Base-by-base conservation (phyloP, 2,113 vertebrate genomes). In the Colaptes auratus region DNA sequence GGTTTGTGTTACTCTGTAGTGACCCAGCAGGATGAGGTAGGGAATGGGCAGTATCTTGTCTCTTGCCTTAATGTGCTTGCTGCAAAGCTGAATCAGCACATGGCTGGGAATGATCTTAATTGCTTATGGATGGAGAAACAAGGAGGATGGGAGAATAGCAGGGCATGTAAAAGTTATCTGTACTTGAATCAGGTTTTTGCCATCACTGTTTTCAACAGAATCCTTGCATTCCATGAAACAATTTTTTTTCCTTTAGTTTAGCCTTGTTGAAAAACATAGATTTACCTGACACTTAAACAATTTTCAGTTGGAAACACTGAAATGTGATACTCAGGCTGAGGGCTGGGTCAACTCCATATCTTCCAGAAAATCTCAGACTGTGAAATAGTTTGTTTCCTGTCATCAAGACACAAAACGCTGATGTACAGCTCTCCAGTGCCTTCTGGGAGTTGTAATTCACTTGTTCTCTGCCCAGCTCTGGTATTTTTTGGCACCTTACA, bases 381-480 rank as follows among this genome's bases (percentile, higher is more conserved):
- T 91, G 89, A 94, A 95, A 92, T 65, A 86, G 82, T 96, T 95
- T 94, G 91, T 95, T 95, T 95, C 92, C 94, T 95, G 92, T 96
- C 92, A 95, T 91, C 88, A 86, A 86, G 76, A 94, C 73, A 69
- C 73, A 89, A 93, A 96, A 90, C 42, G 82, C 92, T 96, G 96
- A 95, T 92, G 73, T 93, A 96, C 88, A 94, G 1, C 90, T 83
- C 90, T 84, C 76, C 30, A 30, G 79, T 65, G 88, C 70, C 72
- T 95, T 77, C 85, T 89, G 73, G 69, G 73, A 78, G 35, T 15
- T 86, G 65, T 84, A 83, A 94, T 66, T 88, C 0, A 2, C 61
- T 75, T 94, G 69, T 81, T 94, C 72, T 64, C 88, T 90, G 76
- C 82, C 91, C 88, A 79, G 70, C n/a, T 88, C 73, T 88, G 85